A percentile compares a stretch with the other conserved stretches of the same genome.
Conservation (phyloP, 2,797 vertebrate species). For the Phoebastria nigripes region DNA sequence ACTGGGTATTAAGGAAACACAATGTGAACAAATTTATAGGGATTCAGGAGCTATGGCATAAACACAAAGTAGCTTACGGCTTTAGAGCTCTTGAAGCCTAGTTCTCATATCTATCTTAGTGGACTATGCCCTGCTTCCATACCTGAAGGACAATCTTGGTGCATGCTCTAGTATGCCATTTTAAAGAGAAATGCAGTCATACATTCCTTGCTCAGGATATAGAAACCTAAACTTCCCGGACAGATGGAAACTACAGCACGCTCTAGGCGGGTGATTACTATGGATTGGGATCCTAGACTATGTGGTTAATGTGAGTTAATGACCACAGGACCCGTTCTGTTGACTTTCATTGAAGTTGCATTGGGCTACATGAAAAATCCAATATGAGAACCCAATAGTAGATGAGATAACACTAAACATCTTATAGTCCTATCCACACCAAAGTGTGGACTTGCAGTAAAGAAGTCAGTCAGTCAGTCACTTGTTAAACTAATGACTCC, state of each 20-base stretch:
- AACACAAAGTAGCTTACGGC: neutral
- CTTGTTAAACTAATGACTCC: neutral
- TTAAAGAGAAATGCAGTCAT: neutral
- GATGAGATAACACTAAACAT: neutral
- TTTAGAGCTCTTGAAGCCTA: neutral
- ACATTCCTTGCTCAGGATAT: neutral
- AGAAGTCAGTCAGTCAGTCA: neutral
- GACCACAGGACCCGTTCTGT: neutral
- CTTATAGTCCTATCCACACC: neutral
- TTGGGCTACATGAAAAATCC: neutral
- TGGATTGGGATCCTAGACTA: neutral
- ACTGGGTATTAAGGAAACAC: neutral
- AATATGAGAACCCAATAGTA: neutral
- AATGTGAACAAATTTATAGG: neutral
- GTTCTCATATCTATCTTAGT: neutral
- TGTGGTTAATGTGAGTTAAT: neutral
- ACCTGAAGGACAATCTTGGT: neutral
- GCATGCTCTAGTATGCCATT: neutral
- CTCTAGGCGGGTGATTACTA: rapidly evolving
- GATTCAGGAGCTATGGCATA: neutral
- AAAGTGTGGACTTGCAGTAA: neutral
- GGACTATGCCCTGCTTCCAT: neutral
- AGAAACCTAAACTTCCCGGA: neutral
- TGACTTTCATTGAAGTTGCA: neutral
- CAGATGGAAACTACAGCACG: rapidly evolving